Percentiles rank a stretch among this genome's conserved stretches.
phyloP scores from a whole-genome alignment of 2,797 vertebrate genomes.

The Characodon lateralis region DNA sequence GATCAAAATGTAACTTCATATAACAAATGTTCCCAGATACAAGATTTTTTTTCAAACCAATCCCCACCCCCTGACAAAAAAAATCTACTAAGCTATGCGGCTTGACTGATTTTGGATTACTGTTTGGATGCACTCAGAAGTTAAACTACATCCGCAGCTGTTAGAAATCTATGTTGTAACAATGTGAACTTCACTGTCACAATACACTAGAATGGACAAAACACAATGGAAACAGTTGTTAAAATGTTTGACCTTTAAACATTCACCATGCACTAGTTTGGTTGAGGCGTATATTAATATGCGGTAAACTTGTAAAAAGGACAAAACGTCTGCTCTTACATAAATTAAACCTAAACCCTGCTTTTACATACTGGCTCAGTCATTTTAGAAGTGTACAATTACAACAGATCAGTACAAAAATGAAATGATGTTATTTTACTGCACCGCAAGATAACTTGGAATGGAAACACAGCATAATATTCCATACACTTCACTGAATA shows the following conservation, averaged over 20 bases:
- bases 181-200: constrained; percentile 32
- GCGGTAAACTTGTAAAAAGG: constrained; percentile 19
- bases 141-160: constrained; percentile 3
- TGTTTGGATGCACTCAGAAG: neutral
- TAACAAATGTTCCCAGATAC: neutral
- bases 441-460: constrained; percentile 58
- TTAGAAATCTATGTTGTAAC: constrained; percentile 30
- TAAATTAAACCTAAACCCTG: constrained; percentile 22
- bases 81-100: neutral
- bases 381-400: constrained; percentile 41
- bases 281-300: constrained; percentile 26
- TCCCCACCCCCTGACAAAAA: neutral
- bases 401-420: constrained; percentile 47
- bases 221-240: constrained; percentile 22
- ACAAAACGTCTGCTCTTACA: constrained; percentile 2
- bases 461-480: constrained; percentile 57
- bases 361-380: constrained; percentile 26
- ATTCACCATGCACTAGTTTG: constrained; percentile 61
- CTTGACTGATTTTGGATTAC: neutral
- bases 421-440: constrained; percentile 43
- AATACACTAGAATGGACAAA: constrained; percentile 33
- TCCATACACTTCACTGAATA: constrained; percentile 31
- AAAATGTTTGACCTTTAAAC: constrained; percentile 46
- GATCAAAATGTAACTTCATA: constrained; percentile 15
- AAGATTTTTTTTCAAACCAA: neutral